A percentile compares a stretch with the other conserved stretches of the same genome.
phyloP scores from a whole-genome alignment of 2,113 vertebrate genomes.

The Phalacrocorax aristotelis region DNA sequence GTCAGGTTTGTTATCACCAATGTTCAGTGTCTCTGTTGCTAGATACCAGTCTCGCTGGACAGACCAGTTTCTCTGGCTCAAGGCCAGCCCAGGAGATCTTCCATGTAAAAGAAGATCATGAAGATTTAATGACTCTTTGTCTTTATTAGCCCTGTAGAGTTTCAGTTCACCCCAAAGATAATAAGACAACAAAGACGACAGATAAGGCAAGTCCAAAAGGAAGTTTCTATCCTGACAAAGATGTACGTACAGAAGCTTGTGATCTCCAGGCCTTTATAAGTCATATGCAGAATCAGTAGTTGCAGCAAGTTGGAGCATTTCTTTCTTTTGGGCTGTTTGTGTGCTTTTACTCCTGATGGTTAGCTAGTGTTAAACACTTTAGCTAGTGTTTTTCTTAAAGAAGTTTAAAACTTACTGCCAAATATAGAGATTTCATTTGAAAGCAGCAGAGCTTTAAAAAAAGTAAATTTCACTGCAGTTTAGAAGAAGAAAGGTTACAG shows the following conservation, averaged over 20 bases:
- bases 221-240: neutral
- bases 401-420: neutral
- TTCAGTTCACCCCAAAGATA: neutral
- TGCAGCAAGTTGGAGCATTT: neutral
- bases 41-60: neutral
- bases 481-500: neutral
- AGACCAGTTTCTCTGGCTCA: neutral
- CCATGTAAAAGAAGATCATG: neutral
- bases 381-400: neutral
- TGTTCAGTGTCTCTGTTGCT: neutral
- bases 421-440: neutral
- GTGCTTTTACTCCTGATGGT: neutral
- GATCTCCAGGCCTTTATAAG: neutral
- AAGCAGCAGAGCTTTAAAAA: neutral
- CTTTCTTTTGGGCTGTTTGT: neutral
- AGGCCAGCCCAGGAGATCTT: neutral
- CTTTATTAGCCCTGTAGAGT: neutral
- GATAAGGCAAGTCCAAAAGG: neutral
- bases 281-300: neutral
- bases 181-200: neutral
- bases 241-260: rapidly evolving
- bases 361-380: neutral
- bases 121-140: neutral
- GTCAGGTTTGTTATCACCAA: neutral
- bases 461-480: neutral